Evolutionary conservation across 2,113 vertebrate species (phyloP).

Genomic region (Trichomycterus rosablanca): DNA sequence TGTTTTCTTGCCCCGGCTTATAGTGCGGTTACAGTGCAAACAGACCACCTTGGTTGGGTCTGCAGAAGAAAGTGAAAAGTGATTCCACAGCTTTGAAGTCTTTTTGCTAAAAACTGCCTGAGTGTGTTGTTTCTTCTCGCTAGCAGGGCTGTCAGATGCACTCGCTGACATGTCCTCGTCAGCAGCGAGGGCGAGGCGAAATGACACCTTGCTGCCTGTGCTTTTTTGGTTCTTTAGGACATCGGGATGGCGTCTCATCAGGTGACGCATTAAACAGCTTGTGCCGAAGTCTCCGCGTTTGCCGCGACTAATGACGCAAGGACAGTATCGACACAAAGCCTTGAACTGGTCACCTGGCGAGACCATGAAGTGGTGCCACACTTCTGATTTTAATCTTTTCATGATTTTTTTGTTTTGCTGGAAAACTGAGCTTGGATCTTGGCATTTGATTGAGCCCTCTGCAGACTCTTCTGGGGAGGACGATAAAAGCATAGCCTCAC

Average conservation of each 20-base stretch:
- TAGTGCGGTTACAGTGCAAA: slow-evolving; percentile 95
- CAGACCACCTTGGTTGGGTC: slow-evolving; percentile 95
- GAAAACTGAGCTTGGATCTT: slow-evolving; percentile 73
- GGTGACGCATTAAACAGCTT: slow-evolving; percentile 90
- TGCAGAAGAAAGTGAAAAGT: slow-evolving; percentile 87
- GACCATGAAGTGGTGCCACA: slow-evolving; percentile 92
- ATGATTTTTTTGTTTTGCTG: slow-evolving; percentile 92
- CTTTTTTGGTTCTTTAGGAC: slow-evolving; percentile 82
- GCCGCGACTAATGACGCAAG: slow-evolving; percentile 86
- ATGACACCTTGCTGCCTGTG: slow-evolving; percentile 67
- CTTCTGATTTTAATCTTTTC: slow-evolving; percentile 90
- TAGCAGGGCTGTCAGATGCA: slow-evolving; percentile 60
- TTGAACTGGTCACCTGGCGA: slow-evolving; percentile 85
- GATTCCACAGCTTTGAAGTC: slow-evolving; percentile 98
- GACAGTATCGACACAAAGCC: slow-evolving; percentile 88
- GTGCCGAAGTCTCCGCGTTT: slow-evolving; percentile 90
- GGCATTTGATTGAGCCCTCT: slow-evolving; percentile 58
- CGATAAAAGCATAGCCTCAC: slow-evolving; percentile 61
- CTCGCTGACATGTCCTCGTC: slow-evolving; percentile 73
- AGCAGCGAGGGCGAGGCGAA: slow-evolving; percentile 69
- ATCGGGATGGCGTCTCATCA: slow-evolving; percentile 83
- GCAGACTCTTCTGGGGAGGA: slow-evolving; percentile 73
- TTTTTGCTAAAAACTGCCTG: slow-evolving; percentile 86
- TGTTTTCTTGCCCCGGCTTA: slow-evolving; percentile 95
- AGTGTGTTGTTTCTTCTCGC: slow-evolving; percentile 67